Evolutionary conservation across 1,140 invertebrate genomes (phyloP), one percentile per base, ranked within the genome.

Genomic region (Dinothrombium tinctorium): DNA sequence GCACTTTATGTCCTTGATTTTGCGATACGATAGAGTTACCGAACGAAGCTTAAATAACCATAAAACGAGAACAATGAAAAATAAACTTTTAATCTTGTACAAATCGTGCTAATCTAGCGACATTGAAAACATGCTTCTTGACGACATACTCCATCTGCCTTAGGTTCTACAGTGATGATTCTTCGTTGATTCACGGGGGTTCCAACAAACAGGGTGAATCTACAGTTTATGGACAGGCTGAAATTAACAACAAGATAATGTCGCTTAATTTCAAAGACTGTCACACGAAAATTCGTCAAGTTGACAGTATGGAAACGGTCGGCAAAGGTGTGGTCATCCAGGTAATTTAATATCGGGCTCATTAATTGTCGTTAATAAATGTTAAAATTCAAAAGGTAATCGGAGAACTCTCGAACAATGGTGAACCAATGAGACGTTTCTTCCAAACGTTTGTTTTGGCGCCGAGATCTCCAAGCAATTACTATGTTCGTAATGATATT

Each of bases 401-500:
- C 39, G 89, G 89, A 31, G 87, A 95, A 61, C 60, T 96, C 41
- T 90, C 83, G 15, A 96, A 94, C 60, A 48, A 80, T 57, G 83
- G 86, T 2, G 73, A 84, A 52, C 87, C 84, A 15, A 90, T 94
- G 84, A 69, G 87, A 23, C 72, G 86, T 12, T 96, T 96, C 60
- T 89, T 89, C 51, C 87, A 95, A 62, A 94, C 89, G 0, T 95
- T 95, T 64, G 84, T 96, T 11, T 59, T 96, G 53, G 86, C 80
- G 35, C 77, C 80, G 26, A n/a, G 46, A 24, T 36, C 40, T 12
- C 24, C 38, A 20, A 42, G 31, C 4, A 86, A 89, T 61, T 95
- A 89, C 63, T 95, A 94, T 56, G 87, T 95, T 15, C 82, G 87
- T 56, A 96, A 95, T 63, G 87, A 95, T 60, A 94, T 96, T 54